These are phyloP conservation scores for Steinernema khuongi DNA, from an alignment of 1,140 invertebrate genomes.

Conservation along the genomic window DNA sequence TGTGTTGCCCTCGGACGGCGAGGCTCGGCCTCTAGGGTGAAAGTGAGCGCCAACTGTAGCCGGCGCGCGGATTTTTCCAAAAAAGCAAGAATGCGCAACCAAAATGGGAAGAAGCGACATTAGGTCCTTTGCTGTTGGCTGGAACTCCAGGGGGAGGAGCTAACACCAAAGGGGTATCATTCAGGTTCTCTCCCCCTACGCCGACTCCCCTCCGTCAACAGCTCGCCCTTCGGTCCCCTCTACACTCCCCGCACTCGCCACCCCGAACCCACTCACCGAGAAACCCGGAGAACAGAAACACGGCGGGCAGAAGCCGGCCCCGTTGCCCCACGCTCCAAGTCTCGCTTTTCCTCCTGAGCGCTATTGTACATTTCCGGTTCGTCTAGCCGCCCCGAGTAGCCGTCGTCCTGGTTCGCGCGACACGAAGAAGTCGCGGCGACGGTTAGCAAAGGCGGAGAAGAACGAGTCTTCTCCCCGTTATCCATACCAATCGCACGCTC, in stretches of 20 bases:
- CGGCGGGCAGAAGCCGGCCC: no score
- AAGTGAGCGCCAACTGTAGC: not conserved
- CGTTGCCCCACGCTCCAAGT: no score
- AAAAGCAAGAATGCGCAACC: slow-evolving; percentile 4
- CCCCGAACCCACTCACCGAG: slow-evolving; percentile 3
- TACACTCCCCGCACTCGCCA: slow-evolving; percentile 3
- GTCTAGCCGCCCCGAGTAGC: not conserved
- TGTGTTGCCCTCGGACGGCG: not conserved
- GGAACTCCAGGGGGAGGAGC: not conserved
- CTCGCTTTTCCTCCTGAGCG: no score
- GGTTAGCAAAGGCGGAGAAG: not conserved
- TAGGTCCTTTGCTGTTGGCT: not conserved
- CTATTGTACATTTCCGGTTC: not conserved
- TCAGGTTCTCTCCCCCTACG: not conserved
- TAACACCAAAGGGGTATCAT: slow-evolving; percentile 10
- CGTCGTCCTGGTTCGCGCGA: not conserved
- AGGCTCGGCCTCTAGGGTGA: no score
- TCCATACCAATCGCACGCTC: not conserved
- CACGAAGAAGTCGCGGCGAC: not conserved
- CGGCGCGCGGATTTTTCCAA: not conserved
- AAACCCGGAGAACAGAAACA: not conserved
- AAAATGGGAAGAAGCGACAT: slow-evolving; percentile 11
- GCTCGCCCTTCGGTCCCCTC: slow-evolving; percentile 10
- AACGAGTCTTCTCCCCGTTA: not conserved
- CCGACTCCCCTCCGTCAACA: not conserved